phyloP scores from a whole-genome alignment of 2,797 vertebrate species.

The Pyrocephalus nanus region DNA sequence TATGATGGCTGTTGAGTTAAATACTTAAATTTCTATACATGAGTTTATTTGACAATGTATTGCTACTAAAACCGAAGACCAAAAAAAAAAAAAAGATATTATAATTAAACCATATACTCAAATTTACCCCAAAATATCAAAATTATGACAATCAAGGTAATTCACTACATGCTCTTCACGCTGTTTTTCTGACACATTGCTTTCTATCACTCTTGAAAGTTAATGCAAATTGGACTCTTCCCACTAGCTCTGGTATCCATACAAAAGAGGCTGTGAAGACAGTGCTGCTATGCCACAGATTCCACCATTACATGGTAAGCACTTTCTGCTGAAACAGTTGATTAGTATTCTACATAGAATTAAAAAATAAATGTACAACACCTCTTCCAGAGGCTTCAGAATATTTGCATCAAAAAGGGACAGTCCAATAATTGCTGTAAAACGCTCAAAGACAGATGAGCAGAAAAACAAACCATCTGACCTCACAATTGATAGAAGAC shows the following conservation, averaged over 20 bases:
- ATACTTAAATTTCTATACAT: background rate
- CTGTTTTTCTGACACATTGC: background rate
- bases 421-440: background rate
- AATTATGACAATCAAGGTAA: background rate
- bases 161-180: background rate
- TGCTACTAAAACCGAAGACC: background rate
- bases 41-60: background rate
- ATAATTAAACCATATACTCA: background rate
- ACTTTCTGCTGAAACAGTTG: background rate
- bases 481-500: background rate
- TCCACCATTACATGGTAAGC: background rate
- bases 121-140: background rate
- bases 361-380: background rate
- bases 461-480: background rate
- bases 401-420: background rate
- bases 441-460: background rate
- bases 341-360: background rate
- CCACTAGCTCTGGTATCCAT: background rate
- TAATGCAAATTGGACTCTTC: background rate
- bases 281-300: background rate
- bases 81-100: background rate
- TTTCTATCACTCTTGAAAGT: background rate
- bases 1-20: background rate
- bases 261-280: background rate
- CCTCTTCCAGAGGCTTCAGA: conserved; percentile 10